phyloP scores from a whole-genome alignment of 2,113 vertebrate species.

The Paradoxurus hermaphroditus region DNA sequence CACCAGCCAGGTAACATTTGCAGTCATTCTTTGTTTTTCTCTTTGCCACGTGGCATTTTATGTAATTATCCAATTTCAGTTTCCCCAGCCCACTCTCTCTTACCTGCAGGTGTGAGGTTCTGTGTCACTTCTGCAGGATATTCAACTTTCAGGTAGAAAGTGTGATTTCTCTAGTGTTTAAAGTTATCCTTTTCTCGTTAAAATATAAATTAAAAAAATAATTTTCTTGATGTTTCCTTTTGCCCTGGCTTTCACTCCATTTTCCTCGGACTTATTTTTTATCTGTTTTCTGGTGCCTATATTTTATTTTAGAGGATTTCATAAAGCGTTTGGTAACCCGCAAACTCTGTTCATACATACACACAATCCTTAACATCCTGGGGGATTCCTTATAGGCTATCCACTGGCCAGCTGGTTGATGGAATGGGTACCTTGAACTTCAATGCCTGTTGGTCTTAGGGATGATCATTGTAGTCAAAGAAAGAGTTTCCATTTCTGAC shows the following conservation, averaged over 20 bases:
- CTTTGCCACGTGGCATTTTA: slow-evolving; percentile 22
- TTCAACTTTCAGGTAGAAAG: slow-evolving; percentile 56
- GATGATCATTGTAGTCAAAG: not conserved
- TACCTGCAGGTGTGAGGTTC: not conserved
- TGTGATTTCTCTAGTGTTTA: slow-evolving; percentile 25
- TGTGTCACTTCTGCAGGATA: slow-evolving; percentile 42
- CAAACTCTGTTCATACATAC: not conserved
- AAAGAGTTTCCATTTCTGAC: not conserved
- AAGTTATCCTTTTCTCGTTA: not conserved
- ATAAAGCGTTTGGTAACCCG: not conserved
- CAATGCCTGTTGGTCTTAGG: not conserved
- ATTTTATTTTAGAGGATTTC: slow-evolving; percentile 1
- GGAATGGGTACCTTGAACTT: not conserved
- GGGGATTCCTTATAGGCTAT: not conserved
- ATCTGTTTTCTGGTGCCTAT: not conserved
- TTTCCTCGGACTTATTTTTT: not conserved
- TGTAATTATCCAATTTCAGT: not conserved
- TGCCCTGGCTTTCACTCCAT: not conserved
- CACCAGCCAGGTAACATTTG: not conserved
- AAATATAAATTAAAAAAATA: not conserved
- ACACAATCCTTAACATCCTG: not conserved
- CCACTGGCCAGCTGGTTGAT: not conserved
- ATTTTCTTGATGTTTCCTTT: not conserved
- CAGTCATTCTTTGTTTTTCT: slow-evolving; percentile 14
- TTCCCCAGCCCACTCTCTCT: not conserved